Conservation (phyloP, 2,888 invertebrate genomes). For the Drosophila pegasa region DNA sequence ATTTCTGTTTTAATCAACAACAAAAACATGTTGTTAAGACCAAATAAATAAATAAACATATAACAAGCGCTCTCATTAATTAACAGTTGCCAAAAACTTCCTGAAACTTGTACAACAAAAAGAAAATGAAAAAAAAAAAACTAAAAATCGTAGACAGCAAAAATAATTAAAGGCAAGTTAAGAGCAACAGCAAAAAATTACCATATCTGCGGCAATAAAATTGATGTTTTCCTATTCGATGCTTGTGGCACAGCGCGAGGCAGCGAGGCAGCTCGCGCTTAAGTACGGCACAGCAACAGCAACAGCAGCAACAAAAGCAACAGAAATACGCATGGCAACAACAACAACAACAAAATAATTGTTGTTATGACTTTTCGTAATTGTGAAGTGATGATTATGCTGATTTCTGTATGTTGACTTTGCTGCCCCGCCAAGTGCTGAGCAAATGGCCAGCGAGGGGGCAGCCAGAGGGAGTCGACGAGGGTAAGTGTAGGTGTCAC, state of each 20-base stretch:
- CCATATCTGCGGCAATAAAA: conserved; percentile 62
- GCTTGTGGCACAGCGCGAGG: conserved; percentile 32
- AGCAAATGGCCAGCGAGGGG: conserved; percentile 8
- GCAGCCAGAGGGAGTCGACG: neutral
- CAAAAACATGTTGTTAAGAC: conserved; percentile 3
- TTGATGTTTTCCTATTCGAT: conserved; percentile 66
- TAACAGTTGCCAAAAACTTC: conserved; percentile 49
- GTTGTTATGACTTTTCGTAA: conserved; percentile 74
- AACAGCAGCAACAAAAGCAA: conserved; percentile 23
- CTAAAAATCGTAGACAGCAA: conserved; percentile 1
- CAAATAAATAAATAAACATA: conserved; percentile 2
- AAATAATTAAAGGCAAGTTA: conserved; percentile 23
- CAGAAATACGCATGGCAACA: conserved; percentile 35
- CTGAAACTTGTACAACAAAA: conserved; percentile 47
- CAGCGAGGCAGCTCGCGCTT: conserved; percentile 62
- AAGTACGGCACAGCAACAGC: conserved; percentile 55
- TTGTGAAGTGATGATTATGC: conserved; percentile 78
- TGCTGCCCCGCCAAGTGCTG: conserved; percentile 34
- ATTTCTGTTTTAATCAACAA: neutral
- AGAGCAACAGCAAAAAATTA: conserved; percentile 49
- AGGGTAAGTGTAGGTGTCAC: conserved; percentile 3
- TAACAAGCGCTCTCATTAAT: conserved; percentile 41
- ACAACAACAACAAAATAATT: conserved; percentile 10
- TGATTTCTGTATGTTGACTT: conserved; percentile 65
- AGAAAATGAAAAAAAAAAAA: conserved; percentile 1